Percentiles rank a stretch among this genome's conserved stretches.
Evolutionary conservation across 2,113 vertebrate species (phyloP).

Genomic region (Siniperca knerii): DNA sequence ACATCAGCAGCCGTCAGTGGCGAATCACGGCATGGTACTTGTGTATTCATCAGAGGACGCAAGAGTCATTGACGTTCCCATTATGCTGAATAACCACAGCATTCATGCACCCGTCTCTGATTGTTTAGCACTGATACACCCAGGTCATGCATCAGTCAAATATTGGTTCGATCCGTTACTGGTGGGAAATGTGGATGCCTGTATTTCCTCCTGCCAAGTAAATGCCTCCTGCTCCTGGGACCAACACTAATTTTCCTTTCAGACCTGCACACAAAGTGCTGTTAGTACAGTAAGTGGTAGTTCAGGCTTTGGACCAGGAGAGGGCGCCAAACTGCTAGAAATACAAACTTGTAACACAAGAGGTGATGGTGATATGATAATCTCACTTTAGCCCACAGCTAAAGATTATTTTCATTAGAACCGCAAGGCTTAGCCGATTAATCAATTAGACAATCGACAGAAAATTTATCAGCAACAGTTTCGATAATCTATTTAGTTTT

Average conservation of each 20-base stretch:
- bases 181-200: slow-evolving; percentile 37
- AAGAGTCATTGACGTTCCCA: slow-evolving; percentile 59
- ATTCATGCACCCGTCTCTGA: slow-evolving; percentile 19
- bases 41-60: slow-evolving; percentile 51
- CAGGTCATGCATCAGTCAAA: slow-evolving; percentile 56
- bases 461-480: no score
- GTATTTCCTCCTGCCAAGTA: slow-evolving; percentile 27
- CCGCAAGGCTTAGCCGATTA: background rate
- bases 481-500: no score
- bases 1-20: slow-evolving; percentile 44
- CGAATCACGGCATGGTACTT: slow-evolving; percentile 39
- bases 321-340: slow-evolving; percentile 35
- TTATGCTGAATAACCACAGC: slow-evolving; percentile 55
- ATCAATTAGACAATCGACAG: background rate
- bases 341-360: background rate
- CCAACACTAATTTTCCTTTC: background rate
- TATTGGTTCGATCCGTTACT: slow-evolving; percentile 5
- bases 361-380: background rate
- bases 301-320: slow-evolving; percentile 35
- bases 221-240: slow-evolving; percentile 26
- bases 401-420: background rate
- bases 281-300: background rate
- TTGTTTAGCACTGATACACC: slow-evolving; percentile 13
- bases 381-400: no score
- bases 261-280: background rate